Evolutionary conservation across 2,888 invertebrate species (phyloP).

Genomic region (Morpho helenor): DNA sequence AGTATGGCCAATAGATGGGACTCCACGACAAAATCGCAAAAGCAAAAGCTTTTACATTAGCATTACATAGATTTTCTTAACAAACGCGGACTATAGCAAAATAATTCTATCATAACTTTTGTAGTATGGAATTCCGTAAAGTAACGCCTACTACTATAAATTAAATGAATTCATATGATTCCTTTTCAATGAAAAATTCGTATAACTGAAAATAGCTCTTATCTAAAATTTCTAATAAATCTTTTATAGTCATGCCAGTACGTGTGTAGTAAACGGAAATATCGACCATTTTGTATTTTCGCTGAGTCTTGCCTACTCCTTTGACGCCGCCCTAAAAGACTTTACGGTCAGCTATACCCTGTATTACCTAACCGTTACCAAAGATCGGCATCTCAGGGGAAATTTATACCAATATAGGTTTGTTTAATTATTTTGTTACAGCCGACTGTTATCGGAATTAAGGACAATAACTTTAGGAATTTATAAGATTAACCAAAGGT

Average conservation of each 20-base stretch:
- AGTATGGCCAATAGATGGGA: too few species aligned
- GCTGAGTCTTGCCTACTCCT: constrained; percentile 26
- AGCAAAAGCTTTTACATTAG: too few species aligned
- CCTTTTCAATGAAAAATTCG: too few species aligned
- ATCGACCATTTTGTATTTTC: constrained; percentile 13
- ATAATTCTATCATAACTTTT: too few species aligned
- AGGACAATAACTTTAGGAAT: constrained; percentile 53
- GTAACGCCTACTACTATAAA: too few species aligned
- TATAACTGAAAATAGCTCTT: background rate
- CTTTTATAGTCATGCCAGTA: background rate
- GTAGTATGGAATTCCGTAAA: too few species aligned
- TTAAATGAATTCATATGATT: too few species aligned
- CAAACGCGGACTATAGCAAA: too few species aligned
- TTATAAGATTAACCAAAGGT: constrained; percentile 35
- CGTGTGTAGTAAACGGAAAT: constrained; percentile 11
- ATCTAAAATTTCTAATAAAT: background rate
- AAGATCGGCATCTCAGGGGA: constrained; percentile 45
- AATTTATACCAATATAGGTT: constrained; percentile 52
- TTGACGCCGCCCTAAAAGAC: constrained; percentile 31
- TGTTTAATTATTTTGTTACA: constrained; percentile 73
- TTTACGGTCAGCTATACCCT: constrained; percentile 32
- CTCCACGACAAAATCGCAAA: too few species aligned
- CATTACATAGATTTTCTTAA: too few species aligned
- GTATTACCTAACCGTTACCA: constrained; percentile 43
- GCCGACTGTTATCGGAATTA: constrained; percentile 65